A percentile compares a stretch with the other conserved stretches of the same genome.
phyloP scores from a whole-genome alignment of 2,888 invertebrate genomes.

The Nomada flava region DNA sequence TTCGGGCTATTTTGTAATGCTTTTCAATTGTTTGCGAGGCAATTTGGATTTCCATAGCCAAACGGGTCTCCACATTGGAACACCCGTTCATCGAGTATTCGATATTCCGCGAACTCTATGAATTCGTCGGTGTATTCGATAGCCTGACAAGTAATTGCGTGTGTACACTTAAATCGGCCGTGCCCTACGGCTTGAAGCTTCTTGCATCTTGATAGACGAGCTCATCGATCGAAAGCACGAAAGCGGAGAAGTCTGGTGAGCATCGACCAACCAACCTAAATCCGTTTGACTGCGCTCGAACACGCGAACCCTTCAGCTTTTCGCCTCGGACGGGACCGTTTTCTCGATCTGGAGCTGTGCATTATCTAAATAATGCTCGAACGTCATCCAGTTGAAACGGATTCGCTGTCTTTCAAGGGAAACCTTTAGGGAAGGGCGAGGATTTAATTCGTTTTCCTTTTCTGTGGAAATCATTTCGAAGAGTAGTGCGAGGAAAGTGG shows the following conservation, averaged over 20 bases:
- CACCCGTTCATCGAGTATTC: neutral
- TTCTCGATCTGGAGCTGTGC: neutral
- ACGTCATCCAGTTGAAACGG: slow-evolving; percentile 41
- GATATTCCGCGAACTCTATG: neutral
- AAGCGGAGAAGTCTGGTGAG: slow-evolving; percentile 61
- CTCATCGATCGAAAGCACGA: slow-evolving; percentile 70
- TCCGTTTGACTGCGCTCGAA: slow-evolving; percentile 71
- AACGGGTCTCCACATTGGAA: neutral
- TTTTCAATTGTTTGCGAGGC: too few relatives aligned
- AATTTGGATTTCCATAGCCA: too few relatives aligned
- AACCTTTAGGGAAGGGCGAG: neutral
- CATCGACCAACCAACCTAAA: slow-evolving; percentile 77
- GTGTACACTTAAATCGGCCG: slow-evolving; percentile 50
- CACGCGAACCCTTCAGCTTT: slow-evolving; percentile 69
- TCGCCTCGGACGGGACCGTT: slow-evolving; percentile 39
- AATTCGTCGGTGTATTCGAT: slow-evolving; percentile 14
- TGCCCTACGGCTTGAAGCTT: slow-evolving; percentile 30
- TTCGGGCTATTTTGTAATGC: too few relatives aligned
- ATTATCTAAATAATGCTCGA: slow-evolving; percentile 71
- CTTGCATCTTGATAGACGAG: slow-evolving; percentile 74
- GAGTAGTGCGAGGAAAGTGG: too few relatives aligned
- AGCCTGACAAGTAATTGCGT: slow-evolving; percentile 36
- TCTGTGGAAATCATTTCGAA: neutral
- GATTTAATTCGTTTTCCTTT: neutral
- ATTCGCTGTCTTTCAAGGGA: slow-evolving; percentile 21